phyloP scores from a whole-genome alignment of 1,140 invertebrate species.

The Brachionus rubens region DNA sequence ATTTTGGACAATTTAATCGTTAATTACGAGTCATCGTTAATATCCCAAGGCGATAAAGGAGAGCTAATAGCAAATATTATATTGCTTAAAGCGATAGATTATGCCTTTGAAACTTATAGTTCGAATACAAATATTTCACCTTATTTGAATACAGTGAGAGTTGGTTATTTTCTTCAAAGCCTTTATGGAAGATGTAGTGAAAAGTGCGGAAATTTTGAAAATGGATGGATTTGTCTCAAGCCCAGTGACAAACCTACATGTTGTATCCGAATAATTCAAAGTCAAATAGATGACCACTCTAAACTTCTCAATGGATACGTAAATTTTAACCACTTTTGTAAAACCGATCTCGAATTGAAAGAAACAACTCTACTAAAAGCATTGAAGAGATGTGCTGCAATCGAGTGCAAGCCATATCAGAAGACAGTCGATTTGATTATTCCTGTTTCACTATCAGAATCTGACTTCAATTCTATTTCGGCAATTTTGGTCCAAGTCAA shows the following conservation, averaged over 20 bases:
- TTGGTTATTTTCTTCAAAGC: neutral
- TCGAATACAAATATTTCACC: too few relatives aligned
- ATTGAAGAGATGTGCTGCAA: slow-evolving; percentile 25
- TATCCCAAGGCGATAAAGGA: slow-evolving; percentile 22
- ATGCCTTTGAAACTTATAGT: too few relatives aligned
- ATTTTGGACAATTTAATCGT: neutral
- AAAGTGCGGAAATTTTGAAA: neutral
- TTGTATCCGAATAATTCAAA: neutral
- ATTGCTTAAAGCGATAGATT: neutral
- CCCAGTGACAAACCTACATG: neutral
- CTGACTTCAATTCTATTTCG: neutral
- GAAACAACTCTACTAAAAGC: neutral
- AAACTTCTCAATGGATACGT: neutral
- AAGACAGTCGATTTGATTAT: slow-evolving; percentile 5
- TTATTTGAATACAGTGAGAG: neutral
- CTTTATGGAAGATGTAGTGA: neutral
- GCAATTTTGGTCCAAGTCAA: slow-evolving; percentile 25
- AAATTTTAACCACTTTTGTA: slow-evolving; percentile 25
- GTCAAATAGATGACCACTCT: neutral
- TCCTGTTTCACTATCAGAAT: slow-evolving; percentile 1
- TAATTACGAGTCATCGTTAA: neutral
- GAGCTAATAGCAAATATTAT: slow-evolving; percentile 5
- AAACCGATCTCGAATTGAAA: neutral
- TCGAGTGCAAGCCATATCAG: neutral
- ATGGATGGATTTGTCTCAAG: neutral